Evolutionary conservation across 2,888 invertebrate genomes (phyloP).

Genomic region (Drosophila helvetica): DNA sequence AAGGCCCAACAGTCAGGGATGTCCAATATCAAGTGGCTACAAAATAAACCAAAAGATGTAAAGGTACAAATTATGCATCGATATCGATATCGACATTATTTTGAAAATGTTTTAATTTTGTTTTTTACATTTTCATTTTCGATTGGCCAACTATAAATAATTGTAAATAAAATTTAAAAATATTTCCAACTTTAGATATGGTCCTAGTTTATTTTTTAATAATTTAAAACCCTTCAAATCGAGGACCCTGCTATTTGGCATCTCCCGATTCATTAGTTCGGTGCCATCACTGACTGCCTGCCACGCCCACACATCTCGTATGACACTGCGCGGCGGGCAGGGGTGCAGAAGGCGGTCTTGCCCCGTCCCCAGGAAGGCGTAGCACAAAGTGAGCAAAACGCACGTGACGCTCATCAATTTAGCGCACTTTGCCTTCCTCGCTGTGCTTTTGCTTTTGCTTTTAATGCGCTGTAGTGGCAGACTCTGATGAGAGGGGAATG

Average conservation of each 20-base stretch:
- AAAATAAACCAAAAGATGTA: background rate
- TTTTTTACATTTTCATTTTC: no score
- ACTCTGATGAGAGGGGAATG: background rate
- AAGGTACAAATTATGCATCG: no score
- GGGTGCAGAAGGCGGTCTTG: slow-evolving; percentile 9
- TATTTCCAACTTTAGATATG: no score
- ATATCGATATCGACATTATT: no score
- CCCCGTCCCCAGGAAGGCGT: slow-evolving; percentile 52
- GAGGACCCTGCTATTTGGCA: no score
- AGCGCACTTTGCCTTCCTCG: slow-evolving; percentile 75
- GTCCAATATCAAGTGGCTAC: background rate
- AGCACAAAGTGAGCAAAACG: slow-evolving; percentile 70
- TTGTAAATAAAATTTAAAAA: no score
- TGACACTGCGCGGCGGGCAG: slow-evolving; percentile 47
- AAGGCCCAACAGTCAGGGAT: background rate
- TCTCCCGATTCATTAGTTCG: slow-evolving; percentile 14
- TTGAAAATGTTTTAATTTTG: no score
- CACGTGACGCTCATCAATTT: slow-evolving; percentile 82
- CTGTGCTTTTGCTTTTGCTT: slow-evolving; percentile 44
- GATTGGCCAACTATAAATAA: no score
- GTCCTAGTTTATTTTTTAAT: background rate
- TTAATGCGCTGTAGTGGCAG: slow-evolving; percentile 66
- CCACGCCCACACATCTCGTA: slow-evolving; percentile 28
- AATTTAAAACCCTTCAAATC: no score
- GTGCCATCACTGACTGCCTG: slow-evolving; percentile 35